Base-by-base conservation (phyloP, 2,797 vertebrate species). In the Acrossocheilus wenchowensis region DNA sequence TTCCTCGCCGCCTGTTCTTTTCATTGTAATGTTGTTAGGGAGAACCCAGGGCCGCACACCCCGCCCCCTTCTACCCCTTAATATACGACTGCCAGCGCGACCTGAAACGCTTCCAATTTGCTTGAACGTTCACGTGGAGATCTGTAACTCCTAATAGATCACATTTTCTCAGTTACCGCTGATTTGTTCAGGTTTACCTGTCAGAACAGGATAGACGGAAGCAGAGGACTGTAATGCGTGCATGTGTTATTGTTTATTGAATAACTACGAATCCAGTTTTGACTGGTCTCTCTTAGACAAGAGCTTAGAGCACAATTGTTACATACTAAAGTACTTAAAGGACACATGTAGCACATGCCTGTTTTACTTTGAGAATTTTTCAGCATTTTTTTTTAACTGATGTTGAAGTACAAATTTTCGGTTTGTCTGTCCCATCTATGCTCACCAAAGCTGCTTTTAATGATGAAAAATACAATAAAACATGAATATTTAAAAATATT, bases 1-100 rank as follows among this genome's bases (percentile, higher is more conserved):
- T 94, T 96, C 95, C 93, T 93, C 92, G 91, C 92, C n/a, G 93
- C 94, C 94, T 95, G 95, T 96, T 97, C 94, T 93, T 93, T 93
- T 95, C 94, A 95, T 96, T 96, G 94, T 96, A 95, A 95, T 96
- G 95, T 95, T 92, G 90, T 96, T 96, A 93, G 93, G 93, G 79
- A 8, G 92, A 94, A 93, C 92, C 92, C 43, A n/a, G 5, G 94
- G 87, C 89, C 90, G 88, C 87, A 92, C 78, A 91, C 93, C 92
- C 0, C 12, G 43, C 87, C 89, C 81, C 83, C 71, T 78, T 26
- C 75, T 26, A 87, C 34, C 34, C 52, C 82, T 86, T 82, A 84
- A 86, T 84, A 82, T 84, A 86, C 36, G 21, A 79, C 84, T 77
- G 87, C 83, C 86, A 91, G 78, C 52, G 80, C 23, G 89, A 84